Evolutionary conservation across 2,888 invertebrate species (phyloP), one percentile per base, ranked within the genome.

Genomic region (Thyatira batis): DNA sequence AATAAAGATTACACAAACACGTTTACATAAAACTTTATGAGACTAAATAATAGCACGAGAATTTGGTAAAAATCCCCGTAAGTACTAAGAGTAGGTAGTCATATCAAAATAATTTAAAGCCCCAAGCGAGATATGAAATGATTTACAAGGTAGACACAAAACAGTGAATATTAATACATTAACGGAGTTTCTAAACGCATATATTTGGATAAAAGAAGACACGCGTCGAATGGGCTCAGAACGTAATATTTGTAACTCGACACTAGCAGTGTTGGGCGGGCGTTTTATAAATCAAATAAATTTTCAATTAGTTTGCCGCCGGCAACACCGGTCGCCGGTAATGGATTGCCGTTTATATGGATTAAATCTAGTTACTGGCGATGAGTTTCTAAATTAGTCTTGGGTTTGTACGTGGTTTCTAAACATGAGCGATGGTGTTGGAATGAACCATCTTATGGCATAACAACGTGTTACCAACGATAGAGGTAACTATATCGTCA

Each of bases 221-320:
- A 39, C 39, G 39, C 17, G 2, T 8, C 1, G 17, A 39, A 39
- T 39, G 6, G 17, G 17, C 2, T 17, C 39, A 13, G 17, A 39
- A 17, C 13, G 45, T 46, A 13, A 46, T 46, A 46, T 46, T 46
- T 13, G 25, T 46, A 46, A 46, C 25, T 23, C 11, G 45, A 46
- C 21, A n/a, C 27, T 27, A 17, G 39, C 39, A 39, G 39, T n/a
- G 39, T 17, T 28, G 25, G 58, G 55, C 67, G 66, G 65, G 57
- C 39, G 55, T 54, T 68, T 63, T 67, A 71, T 75, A 76, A 79
- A 79, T 76, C 76, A 71, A 77, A 73, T 72, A 65, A 66, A 69
- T 68, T 72, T 71, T 68, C 70, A 70, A 71, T 66, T 63, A 67
- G 57, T 60, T 50, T 39, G 13, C 17, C 39, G 39, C 39, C 17